A percentile compares a stretch with the other conserved stretches of the same genome.
Conservation (phyloP, 2,888 invertebrate species). For the Apamea epomidion region DNA sequence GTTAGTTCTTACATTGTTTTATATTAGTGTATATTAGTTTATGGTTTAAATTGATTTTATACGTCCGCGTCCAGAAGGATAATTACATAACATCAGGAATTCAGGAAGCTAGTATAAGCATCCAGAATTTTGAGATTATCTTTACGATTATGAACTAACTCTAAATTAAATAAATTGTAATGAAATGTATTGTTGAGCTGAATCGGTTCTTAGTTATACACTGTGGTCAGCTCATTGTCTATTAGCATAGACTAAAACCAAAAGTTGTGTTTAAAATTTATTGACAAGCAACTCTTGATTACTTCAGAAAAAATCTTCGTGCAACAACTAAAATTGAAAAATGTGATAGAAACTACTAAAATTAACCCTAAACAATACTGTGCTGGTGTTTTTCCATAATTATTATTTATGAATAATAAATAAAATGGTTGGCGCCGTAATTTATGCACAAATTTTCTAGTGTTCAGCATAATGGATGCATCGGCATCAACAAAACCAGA, state of each 20-base stretch:
- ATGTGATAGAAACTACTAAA: conserved; percentile 69
- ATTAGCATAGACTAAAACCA: conserved; percentile 50
- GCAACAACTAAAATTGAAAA: conserved; percentile 65
- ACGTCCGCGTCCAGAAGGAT: background rate
- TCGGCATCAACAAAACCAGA: conserved; percentile 78
- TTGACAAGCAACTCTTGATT: conserved; percentile 57
- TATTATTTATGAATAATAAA: conserved; percentile 28
- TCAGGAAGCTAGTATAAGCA: background rate
- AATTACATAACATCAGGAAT: conserved; percentile 1
- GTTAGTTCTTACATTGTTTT: conserved; percentile 15
- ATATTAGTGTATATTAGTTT: conserved; percentile 18
- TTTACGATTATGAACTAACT: background rate
- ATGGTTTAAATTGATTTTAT: conserved; percentile 51
- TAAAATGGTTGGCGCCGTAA: conserved; percentile 57
- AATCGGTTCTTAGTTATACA: background rate
- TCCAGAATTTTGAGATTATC: background rate
- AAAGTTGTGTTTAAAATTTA: conserved; percentile 58
- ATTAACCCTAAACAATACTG: conserved; percentile 53
- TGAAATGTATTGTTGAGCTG: background rate
- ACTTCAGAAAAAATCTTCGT: conserved; percentile 53
- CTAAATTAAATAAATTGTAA: background rate
- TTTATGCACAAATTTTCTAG: conserved; percentile 66
- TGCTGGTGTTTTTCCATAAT: conserved; percentile 39
- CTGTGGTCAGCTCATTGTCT: conserved; percentile 35
- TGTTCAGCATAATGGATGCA: conserved; percentile 82